phyloP scores from a whole-genome alignment of 2,888 invertebrate species.

The Callyntrura sp. region DNA sequence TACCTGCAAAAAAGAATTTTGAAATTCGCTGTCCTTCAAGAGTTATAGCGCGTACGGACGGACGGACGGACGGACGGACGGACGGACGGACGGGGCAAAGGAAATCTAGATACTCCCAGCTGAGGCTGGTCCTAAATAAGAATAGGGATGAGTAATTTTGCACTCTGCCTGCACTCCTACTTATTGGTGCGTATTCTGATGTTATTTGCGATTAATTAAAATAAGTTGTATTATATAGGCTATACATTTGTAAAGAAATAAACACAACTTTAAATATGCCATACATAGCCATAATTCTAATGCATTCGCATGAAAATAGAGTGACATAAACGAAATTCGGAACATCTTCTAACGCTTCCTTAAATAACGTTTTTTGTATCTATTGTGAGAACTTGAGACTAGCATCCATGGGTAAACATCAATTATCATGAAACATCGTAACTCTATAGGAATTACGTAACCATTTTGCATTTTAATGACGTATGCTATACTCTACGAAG shows the following conservation, averaged over 20 bases:
- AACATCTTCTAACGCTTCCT: neutral
- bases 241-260: neutral
- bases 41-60: too few species aligned
- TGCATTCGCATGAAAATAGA: too few species aligned
- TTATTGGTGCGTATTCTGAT: neutral
- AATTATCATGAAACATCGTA: slow-evolving; percentile 2
- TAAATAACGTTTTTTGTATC: neutral
- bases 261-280: neutral
- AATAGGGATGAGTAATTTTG: neutral
- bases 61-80: too few species aligned
- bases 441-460: neutral
- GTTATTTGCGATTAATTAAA: neutral
- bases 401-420: neutral
- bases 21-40: too few species aligned
- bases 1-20: too few species aligned
- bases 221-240: neutral
- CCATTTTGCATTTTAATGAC: neutral
- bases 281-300: neutral
- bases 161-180: neutral
- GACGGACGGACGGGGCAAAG: too few species aligned
- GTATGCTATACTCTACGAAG: neutral
- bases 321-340: neutral
- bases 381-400: neutral
- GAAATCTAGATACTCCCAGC: too few species aligned
- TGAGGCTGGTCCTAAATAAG: too few species aligned